phyloP scores from a whole-genome alignment of 1,140 invertebrate species.

The Trinorchestia longiramus region DNA sequence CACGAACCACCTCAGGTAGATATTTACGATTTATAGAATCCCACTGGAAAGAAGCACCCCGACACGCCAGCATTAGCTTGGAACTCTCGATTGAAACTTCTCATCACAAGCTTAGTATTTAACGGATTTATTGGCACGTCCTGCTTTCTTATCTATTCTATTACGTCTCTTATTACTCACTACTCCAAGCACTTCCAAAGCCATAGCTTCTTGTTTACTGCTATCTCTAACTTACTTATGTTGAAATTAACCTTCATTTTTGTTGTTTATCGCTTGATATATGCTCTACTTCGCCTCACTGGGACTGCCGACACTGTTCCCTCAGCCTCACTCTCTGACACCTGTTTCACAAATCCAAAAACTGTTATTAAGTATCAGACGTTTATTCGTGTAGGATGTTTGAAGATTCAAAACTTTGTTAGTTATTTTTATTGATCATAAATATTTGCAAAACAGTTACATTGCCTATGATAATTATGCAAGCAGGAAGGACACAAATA shows the following conservation, averaged over 20 bases:
- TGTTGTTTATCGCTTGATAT: background rate
- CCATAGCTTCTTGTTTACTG: background rate
- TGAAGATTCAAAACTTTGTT: background rate
- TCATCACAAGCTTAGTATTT: background rate
- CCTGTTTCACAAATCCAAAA: background rate
- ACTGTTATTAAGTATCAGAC: background rate
- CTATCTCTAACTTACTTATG: background rate
- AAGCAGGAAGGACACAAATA: background rate
- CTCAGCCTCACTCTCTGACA: background rate
- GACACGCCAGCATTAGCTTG: background rate
- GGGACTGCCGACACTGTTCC: background rate
- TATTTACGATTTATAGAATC: too few species aligned
- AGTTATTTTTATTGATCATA: background rate
- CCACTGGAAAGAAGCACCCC: too few species aligned
- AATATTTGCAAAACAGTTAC: background rate
- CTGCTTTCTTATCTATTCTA: background rate
- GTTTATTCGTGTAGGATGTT: background rate
- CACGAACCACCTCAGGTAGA: too few species aligned
- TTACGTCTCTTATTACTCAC: background rate
- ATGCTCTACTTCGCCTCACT: background rate
- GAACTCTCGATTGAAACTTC: background rate
- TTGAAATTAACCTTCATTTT: background rate
- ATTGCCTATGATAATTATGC: background rate
- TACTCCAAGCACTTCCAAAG: background rate
- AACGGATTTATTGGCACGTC: background rate